Conservation (phyloP, 2,888 invertebrate species). For the Clanis bilineata region DNA sequence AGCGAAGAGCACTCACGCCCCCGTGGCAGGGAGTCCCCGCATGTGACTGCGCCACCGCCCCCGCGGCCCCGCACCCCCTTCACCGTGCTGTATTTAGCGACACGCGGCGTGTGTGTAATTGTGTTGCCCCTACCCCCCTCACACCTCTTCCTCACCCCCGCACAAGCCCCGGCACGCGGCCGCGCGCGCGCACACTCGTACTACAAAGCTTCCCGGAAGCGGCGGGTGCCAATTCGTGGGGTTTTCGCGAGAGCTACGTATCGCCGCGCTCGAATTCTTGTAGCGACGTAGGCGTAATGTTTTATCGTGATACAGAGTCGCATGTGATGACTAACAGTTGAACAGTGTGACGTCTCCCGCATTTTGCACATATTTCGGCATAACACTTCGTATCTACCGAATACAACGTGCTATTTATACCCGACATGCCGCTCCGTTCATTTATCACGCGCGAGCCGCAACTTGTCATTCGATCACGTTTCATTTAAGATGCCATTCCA, state of each 20-base stretch:
- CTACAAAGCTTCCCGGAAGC: slow-evolving; percentile 44
- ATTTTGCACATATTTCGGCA: slow-evolving; percentile 10
- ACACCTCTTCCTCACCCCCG: slow-evolving; percentile 29
- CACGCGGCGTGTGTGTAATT: neutral
- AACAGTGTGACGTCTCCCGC: slow-evolving; percentile 1
- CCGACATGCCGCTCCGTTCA: neutral
- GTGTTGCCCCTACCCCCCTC: neutral
- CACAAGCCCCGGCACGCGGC: slow-evolving; percentile 23
- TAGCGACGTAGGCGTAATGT: slow-evolving; percentile 8
- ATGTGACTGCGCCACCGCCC: slow-evolving; percentile 18
- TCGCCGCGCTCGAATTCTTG: slow-evolving; percentile 10
- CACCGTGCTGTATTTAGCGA: slow-evolving; percentile 5
- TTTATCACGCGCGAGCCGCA: slow-evolving; percentile 9
- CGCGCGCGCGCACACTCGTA: slow-evolving; percentile 25
- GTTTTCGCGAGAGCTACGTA: slow-evolving; percentile 35
- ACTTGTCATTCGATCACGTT: slow-evolving; percentile 11
- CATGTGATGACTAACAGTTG: slow-evolving; percentile 3
- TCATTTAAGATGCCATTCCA: slow-evolving; percentile 12
- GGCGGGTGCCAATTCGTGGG: slow-evolving; percentile 39
- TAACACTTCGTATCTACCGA: neutral
- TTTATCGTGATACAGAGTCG: slow-evolving; percentile 22
- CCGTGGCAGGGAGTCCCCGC: neutral
- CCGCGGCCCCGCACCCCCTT: slow-evolving; percentile 24
- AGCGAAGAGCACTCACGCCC: neutral
- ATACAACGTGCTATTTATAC: slow-evolving; percentile 2